A percentile compares a stretch with the other conserved stretches of the same genome.
Conservation (phyloP, 2,797 vertebrate genomes). For the Synanceia verrucosa region DNA sequence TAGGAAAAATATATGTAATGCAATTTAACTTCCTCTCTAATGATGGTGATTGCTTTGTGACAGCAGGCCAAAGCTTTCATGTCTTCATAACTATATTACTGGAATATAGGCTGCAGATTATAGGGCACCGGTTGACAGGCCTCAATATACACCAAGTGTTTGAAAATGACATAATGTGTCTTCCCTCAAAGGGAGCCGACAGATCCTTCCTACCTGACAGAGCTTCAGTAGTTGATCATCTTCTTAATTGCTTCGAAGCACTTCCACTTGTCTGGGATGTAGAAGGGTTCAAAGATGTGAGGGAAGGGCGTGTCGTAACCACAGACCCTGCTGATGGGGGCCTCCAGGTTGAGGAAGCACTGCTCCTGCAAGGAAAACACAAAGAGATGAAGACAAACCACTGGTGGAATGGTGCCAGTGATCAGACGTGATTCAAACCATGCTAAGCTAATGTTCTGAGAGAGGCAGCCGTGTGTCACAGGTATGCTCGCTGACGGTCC, state of each 20-base stretch:
- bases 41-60: background rate
- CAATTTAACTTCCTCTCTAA: constrained; percentile 1
- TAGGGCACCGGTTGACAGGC: constrained; percentile 4
- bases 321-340: constrained; percentile 94
- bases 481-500: background rate
- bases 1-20: background rate
- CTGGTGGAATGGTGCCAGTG: background rate
- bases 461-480: background rate
- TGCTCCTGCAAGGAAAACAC: constrained; percentile 86
- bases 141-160: constrained; percentile 12
- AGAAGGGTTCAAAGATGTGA: constrained; percentile 97
- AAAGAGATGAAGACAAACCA: constrained; percentile 9
- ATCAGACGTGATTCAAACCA: constrained; percentile 14
- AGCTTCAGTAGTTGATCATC: constrained; percentile 95
- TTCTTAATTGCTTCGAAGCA: constrained; percentile 94
- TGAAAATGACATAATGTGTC: constrained; percentile 18
- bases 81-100: constrained; percentile 2
- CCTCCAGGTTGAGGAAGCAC: constrained; percentile 97
- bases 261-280: constrained; percentile 99
- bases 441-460: background rate
- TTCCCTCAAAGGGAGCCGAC: background rate
- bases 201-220: constrained; percentile 50
- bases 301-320: constrained; percentile 98
- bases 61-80: constrained; percentile 15
- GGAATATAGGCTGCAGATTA: constrained; percentile 34